Evolutionary conservation across 2,888 invertebrate genomes (phyloP).

Genomic region (Drosophila melanosoma): DNA sequence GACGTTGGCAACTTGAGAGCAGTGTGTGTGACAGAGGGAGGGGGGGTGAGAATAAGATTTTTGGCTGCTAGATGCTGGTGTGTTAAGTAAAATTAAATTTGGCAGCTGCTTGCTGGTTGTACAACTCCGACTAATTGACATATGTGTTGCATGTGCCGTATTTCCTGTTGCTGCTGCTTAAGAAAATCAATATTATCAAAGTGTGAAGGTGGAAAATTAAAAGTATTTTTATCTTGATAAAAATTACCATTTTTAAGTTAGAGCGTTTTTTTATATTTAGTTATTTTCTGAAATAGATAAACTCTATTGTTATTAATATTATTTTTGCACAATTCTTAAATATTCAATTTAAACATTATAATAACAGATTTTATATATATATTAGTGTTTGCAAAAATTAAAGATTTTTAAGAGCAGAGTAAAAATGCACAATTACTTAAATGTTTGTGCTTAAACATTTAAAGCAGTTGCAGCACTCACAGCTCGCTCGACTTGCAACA

Average conservation of each 20-base stretch:
- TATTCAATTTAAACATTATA: not conserved
- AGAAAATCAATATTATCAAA: slow-evolving; percentile 42
- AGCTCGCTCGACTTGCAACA: slow-evolving; percentile 13
- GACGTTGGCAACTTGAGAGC: slow-evolving; percentile 13
- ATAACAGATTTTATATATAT: not conserved
- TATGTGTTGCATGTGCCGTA: slow-evolving; percentile 67
- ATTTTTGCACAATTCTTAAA: not conserved
- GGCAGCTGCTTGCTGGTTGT: slow-evolving; percentile 71
- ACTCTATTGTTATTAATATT: not conserved
- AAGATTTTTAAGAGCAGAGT: not conserved
- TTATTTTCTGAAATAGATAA: not conserved
- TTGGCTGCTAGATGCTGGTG: slow-evolving; percentile 3
- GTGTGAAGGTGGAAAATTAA: not conserved
- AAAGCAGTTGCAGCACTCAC: slow-evolving; percentile 22
- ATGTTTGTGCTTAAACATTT: slow-evolving; percentile 21
- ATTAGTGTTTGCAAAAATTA: too few species aligned
- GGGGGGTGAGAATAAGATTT: not conserved
- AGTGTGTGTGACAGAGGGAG: not conserved
- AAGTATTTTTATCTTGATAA: not conserved
- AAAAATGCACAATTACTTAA: slow-evolving; percentile 22
- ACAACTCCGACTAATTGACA: slow-evolving; percentile 71
- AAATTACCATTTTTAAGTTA: not conserved
- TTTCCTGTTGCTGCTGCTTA: slow-evolving; percentile 17
- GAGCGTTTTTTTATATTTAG: not conserved
- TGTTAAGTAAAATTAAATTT: slow-evolving; percentile 72